These are phyloP conservation scores for Nycticorax nycticorax DNA, from an alignment of 2,113 vertebrate species.

Conservation along the genomic window DNA sequence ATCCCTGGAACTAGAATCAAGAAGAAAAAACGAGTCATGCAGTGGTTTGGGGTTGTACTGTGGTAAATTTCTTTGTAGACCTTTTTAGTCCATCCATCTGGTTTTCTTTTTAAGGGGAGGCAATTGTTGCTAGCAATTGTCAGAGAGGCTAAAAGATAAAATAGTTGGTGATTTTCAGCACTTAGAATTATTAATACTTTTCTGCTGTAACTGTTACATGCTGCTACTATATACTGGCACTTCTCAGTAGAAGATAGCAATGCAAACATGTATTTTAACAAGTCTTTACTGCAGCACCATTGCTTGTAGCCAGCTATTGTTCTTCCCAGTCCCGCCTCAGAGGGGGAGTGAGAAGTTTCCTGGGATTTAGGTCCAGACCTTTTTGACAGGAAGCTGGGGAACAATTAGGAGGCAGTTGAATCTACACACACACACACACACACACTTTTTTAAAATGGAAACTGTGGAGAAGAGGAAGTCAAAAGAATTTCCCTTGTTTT, in stretches of 20 bases:
- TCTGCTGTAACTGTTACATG: background rate
- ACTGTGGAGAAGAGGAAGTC: background rate
- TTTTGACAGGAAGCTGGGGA: background rate
- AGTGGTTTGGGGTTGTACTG: background rate
- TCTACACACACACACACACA: background rate
- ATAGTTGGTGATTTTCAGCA: background rate
- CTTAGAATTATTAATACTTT: background rate
- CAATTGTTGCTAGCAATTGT: background rate
- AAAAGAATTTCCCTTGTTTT: background rate
- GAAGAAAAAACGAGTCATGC: background rate
- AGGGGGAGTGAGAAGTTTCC: constrained; percentile 8
- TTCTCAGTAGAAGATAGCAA: background rate
- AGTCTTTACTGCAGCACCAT: background rate
- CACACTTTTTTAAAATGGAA: background rate
- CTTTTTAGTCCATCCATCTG: background rate
- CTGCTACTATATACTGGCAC: background rate
- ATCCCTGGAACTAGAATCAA: background rate
- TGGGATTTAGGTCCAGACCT: constrained; percentile 2
- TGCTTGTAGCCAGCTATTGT: constrained; percentile 12
- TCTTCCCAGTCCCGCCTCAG: background rate
- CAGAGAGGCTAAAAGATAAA: background rate
- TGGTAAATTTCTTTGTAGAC: background rate
- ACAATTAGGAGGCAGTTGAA: background rate
- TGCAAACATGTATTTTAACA: background rate
- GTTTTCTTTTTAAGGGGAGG: background rate